Evolutionary conservation across 2,113 vertebrate genomes (phyloP).

Genomic region (Sphyrna mokarran): DNA sequence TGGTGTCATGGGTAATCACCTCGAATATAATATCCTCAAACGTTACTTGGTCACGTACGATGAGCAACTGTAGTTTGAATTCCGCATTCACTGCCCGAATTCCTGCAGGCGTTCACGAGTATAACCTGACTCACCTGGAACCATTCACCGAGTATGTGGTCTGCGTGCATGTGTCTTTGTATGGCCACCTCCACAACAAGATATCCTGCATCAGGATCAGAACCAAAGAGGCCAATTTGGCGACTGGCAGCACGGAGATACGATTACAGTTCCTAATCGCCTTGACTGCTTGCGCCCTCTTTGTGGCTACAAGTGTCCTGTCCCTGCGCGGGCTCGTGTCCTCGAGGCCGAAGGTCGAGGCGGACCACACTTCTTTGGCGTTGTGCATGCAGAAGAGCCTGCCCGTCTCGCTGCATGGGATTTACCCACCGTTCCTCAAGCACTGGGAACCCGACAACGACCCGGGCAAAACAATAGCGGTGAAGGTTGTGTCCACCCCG

Average conservation of each 20-base stretch:
- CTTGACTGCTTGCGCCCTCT: slow-evolving; percentile 58
- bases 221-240: slow-evolving; percentile 59
- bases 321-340: slow-evolving; percentile 38
- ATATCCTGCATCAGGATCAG: slow-evolving; percentile 61
- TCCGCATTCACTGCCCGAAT: slow-evolving; percentile 61
- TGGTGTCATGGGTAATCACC: slow-evolving; percentile 69
- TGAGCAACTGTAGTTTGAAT: slow-evolving; percentile 44
- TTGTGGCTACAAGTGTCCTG: slow-evolving; percentile 53
- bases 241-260: slow-evolving; percentile 50
- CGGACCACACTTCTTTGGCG: slow-evolving; percentile 24
- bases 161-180: slow-evolving; percentile 68
- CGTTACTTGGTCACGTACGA: slow-evolving; percentile 68
- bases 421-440: slow-evolving; percentile 50
- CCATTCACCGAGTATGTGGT: slow-evolving; percentile 76
- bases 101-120: slow-evolving; percentile 71
- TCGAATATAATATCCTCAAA: slow-evolving; percentile 73
- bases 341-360: slow-evolving; percentile 36
- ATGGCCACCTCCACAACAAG: slow-evolving; percentile 54
- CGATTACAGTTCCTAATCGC: slow-evolving; percentile 49
- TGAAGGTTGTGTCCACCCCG: slow-evolving; percentile 46
- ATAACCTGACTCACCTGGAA: slow-evolving; percentile 82
- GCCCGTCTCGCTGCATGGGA: slow-evolving; percentile 42
- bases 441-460: slow-evolving; percentile 52
- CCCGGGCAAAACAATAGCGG: slow-evolving; percentile 43
- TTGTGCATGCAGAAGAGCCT: slow-evolving; percentile 44